phyloP scores from a whole-genome alignment of 1,140 invertebrate genomes.

The Periplaneta americana region DNA sequence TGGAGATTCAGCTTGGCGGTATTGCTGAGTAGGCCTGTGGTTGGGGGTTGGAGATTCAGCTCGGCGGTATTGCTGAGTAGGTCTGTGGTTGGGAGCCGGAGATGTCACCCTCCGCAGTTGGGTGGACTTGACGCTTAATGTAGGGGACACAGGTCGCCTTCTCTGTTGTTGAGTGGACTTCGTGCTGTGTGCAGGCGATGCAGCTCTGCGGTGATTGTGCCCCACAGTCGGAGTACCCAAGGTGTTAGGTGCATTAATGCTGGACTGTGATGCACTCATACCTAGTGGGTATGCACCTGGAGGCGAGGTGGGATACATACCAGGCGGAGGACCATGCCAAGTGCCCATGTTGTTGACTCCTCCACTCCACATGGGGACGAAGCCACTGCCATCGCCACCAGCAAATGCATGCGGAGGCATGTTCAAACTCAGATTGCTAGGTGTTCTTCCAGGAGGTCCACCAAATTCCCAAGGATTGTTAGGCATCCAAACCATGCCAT shows the following conservation, averaged over 20 bases:
- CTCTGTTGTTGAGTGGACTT: slow-evolving; percentile 39
- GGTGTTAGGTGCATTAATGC: background rate
- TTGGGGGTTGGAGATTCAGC: background rate
- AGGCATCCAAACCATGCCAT: slow-evolving; percentile 34
- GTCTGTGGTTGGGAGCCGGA: background rate
- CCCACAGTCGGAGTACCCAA: slow-evolving; percentile 26
- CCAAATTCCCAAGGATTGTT: slow-evolving; percentile 31
- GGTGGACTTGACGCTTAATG: slow-evolving; percentile 49
- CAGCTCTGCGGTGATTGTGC: slow-evolving; percentile 34
- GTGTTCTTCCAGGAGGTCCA: background rate
- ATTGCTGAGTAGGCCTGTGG: background rate
- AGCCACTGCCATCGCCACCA: background rate
- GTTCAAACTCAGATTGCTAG: slow-evolving; percentile 59
- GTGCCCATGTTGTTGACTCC: slow-evolving; percentile 35
- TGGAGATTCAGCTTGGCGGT: slow-evolving; percentile 51
- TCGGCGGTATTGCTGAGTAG: background rate
- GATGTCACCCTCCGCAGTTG: background rate
- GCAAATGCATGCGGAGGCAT: slow-evolving; percentile 32
- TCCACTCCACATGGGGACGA: slow-evolving; percentile 27
- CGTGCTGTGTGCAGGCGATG: slow-evolving; percentile 61
- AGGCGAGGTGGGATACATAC: slow-evolving; percentile 37
- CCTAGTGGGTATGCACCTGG: slow-evolving; percentile 37
- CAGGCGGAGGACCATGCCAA: slow-evolving; percentile 40
- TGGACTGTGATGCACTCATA: slow-evolving; percentile 6
- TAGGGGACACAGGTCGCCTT: slow-evolving; percentile 53